Conservation (phyloP, 2,113 vertebrate species). For the Gallinago media region DNA sequence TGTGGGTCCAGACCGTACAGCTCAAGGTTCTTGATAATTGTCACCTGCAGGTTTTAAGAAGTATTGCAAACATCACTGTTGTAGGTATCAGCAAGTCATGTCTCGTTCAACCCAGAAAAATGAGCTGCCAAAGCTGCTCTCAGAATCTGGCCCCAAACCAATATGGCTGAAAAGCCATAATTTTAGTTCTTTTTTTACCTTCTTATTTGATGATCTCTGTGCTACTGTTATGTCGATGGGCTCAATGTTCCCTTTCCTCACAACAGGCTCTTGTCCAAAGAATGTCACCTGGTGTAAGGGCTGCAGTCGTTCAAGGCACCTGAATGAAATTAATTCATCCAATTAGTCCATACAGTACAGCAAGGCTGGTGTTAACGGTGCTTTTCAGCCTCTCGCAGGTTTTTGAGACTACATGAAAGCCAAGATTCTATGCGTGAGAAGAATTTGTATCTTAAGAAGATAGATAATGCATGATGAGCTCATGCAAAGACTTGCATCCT, state of each 20-base stretch:
- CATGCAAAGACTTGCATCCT: neutral
- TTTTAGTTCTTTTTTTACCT: conserved; percentile 76
- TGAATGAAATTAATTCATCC: conserved; percentile 29
- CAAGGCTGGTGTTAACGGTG: neutral
- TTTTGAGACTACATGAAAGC: neutral
- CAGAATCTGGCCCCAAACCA: neutral
- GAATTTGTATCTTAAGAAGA: neutral
- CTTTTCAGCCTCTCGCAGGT: neutral
- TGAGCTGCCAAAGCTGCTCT: neutral
- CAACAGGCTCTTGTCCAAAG: conserved; percentile 82
- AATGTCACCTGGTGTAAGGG: conserved; percentile 88
- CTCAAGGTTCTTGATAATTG: conserved; percentile 93
- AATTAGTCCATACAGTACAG: neutral
- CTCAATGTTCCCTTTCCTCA: conserved; percentile 89
- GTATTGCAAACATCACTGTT: neutral
- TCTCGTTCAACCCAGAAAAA: neutral
- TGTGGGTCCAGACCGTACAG: conserved; percentile 88
- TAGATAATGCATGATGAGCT: neutral
- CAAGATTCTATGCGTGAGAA: neutral
- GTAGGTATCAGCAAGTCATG: neutral
- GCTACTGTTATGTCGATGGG: conserved; percentile 88
- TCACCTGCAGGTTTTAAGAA: conserved; percentile 80
- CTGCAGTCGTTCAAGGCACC: conserved; percentile 88
- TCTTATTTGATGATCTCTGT: conserved; percentile 93
- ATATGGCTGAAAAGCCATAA: accelerated